Conservation (phyloP, 2,113 vertebrate species). For the Copsychus sechellarum region DNA sequence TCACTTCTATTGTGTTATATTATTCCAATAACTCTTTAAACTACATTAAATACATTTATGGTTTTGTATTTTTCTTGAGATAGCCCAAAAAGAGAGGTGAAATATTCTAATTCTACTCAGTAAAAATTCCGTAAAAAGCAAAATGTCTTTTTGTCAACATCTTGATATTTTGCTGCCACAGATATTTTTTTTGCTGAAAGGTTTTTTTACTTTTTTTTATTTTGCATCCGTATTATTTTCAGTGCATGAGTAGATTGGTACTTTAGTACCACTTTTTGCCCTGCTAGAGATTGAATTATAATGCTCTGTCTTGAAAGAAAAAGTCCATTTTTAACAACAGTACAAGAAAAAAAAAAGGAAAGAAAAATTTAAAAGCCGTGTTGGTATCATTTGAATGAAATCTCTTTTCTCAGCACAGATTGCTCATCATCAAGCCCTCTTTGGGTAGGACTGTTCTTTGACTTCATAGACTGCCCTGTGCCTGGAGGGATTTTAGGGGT, state of each 20-base stretch:
- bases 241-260: not conserved
- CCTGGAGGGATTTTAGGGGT: not conserved
- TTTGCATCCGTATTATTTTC: slow-evolving; percentile 5
- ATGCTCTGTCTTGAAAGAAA: not conserved
- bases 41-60: not conserved
- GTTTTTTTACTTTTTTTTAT: not conserved
- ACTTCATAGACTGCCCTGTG: not conserved
- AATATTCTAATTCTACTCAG: not conserved
- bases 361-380: not conserved
- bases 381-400: not conserved
- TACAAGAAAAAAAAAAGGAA: not conserved
- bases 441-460: not conserved
- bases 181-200: not conserved
- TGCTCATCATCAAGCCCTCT: not conserved
- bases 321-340: not conserved
- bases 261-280: not conserved
- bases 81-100: not conserved
- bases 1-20: slow-evolving; percentile 22
- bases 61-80: not conserved
- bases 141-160: not conserved
- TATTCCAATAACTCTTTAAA: slow-evolving; percentile 7
- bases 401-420: not conserved
- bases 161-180: not conserved
- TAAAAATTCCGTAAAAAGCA: not conserved
- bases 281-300: not conserved